Base-by-base conservation (phyloP, 2,888 invertebrate species). In the Steromphala cineraria region DNA sequence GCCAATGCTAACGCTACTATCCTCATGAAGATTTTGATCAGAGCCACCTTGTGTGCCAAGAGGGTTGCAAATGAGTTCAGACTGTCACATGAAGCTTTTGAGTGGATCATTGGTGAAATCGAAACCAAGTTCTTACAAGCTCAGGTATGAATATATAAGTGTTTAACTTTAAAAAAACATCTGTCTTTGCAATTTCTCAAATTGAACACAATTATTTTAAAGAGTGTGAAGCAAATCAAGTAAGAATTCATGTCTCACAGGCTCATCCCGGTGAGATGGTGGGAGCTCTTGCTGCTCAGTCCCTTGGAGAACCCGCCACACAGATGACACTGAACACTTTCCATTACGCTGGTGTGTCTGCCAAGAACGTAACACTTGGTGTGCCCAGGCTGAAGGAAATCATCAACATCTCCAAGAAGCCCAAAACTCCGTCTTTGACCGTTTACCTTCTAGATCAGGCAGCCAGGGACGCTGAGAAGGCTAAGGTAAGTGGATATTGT, bases 341-440 rank as follows among this genome's bases (percentile, higher is more conserved):
- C 96, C 99, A 99, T 95, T 99, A 99, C 94, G 99, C 99, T 94
- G 99, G 99, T 95, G 99, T 99, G 90, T 99, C 99, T 0, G 99
- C 99, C 79, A 99, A 99, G 94, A 99, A 99, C 95, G 99, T 99
- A 95, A 99, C 99, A 0, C 96, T 99, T 78, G 99, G 99, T 95
- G 99, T 99, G 89, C 99, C 99, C 0, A 96, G 99, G 91, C 94
- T 99, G 24, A 99, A 99, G 92, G 95, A 95, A 92, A 95, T 95
- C 89, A 99, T 99, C 90, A 99, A 99, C 93, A 98, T 99, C 90
- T 98, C 98, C 76, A 99, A 99, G 94, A 97, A 97, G 93, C 99
- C 99, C 0, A 99, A 99, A 94, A 99, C 99, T 89, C 99, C 99
- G 0, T 99, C 99, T 0, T 95, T 99, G 79, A 99, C 99, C 0